Percentiles rank a stretch among this genome's conserved stretches.
These are phyloP conservation scores for Drosophila meridionalis DNA, from an alignment of 2,888 invertebrate genomes.

Conservation along the genomic window DNA sequence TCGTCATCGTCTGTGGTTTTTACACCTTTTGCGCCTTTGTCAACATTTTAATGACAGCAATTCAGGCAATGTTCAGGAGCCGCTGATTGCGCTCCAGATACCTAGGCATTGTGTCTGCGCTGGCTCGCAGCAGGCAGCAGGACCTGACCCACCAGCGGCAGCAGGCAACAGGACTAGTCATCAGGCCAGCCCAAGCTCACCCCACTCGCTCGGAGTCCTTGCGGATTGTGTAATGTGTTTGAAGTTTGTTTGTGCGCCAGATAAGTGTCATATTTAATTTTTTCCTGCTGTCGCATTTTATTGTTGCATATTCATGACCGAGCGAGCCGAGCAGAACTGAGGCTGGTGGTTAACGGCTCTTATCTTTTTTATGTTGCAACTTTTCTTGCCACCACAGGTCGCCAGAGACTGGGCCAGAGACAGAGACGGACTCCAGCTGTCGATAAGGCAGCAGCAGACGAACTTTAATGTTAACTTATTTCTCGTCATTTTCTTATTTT, in stretches of 20 bases:
- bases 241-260: slow-evolving; percentile 63
- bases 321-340: background rate
- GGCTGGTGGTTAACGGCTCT: slow-evolving; percentile 35
- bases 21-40: slow-evolving; percentile 79
- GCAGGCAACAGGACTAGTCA: slow-evolving; percentile 16
- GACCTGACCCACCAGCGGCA: slow-evolving; percentile 8
- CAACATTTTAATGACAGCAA: slow-evolving; percentile 81
- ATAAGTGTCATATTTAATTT: slow-evolving; percentile 77
- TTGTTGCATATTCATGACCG: slow-evolving; percentile 74
- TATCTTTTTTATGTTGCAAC: slow-evolving; percentile 75
- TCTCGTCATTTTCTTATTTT: background rate
- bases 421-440: slow-evolving; percentile 12
- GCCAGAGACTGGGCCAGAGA: slow-evolving; percentile 35
- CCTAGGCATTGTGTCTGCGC: slow-evolving; percentile 71
- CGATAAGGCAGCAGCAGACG: slow-evolving; percentile 3
- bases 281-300: slow-evolving; percentile 60
- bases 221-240: slow-evolving; percentile 55
- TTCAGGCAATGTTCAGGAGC: slow-evolving; percentile 62
- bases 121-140: slow-evolving; percentile 14
- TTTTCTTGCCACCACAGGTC: slow-evolving; percentile 45
- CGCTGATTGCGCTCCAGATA: slow-evolving; percentile 70
- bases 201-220: background rate
- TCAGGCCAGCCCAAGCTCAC: background rate
- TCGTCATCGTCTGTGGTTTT: slow-evolving; percentile 45
- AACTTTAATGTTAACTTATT: background rate